These are phyloP conservation scores for Meriones unguiculatus DNA, from an alignment of 2,113 vertebrate genomes.

Conservation along the genomic window DNA sequence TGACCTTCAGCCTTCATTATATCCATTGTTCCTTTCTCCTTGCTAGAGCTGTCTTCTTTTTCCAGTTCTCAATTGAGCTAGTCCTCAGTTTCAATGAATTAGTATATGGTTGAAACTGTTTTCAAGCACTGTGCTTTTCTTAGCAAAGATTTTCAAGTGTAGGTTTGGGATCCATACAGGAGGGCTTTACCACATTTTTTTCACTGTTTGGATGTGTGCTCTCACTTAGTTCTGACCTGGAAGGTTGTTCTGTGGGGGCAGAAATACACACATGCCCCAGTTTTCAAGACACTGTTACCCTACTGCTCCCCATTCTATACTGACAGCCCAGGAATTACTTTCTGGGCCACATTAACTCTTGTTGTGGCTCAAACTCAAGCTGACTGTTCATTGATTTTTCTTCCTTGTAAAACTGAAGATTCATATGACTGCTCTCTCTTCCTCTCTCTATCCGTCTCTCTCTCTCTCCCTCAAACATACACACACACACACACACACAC, in stretches of 20 bases:
- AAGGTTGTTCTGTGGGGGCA: fast-evolving
- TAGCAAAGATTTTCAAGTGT: not conserved
- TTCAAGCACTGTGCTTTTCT: not conserved
- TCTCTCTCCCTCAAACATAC: no score
- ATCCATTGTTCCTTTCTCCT: not conserved
- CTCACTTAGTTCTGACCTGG: no score
- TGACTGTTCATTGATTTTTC: not conserved
- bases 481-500: not conserved
- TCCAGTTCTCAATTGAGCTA: not conserved
- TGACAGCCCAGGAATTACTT: not conserved
- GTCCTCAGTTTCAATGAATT: not conserved
- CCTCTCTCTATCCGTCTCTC: no score
- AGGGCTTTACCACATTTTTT: not conserved
- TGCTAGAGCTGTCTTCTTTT: not conserved
- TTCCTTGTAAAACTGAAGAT: slow-evolving; percentile 16
- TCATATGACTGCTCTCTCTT: not conserved
- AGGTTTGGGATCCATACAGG: not conserved
- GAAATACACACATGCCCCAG: not conserved
- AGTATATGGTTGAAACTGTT: not conserved
- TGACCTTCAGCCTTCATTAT: not conserved
- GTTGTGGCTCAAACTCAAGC: not conserved
- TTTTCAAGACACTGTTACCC: not conserved
- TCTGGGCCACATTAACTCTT: not conserved
- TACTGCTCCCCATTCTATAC: not conserved
- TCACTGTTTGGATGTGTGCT: not conserved